phyloP scores from a whole-genome alignment of 2,888 invertebrate species.

The Oligia latruncula region DNA sequence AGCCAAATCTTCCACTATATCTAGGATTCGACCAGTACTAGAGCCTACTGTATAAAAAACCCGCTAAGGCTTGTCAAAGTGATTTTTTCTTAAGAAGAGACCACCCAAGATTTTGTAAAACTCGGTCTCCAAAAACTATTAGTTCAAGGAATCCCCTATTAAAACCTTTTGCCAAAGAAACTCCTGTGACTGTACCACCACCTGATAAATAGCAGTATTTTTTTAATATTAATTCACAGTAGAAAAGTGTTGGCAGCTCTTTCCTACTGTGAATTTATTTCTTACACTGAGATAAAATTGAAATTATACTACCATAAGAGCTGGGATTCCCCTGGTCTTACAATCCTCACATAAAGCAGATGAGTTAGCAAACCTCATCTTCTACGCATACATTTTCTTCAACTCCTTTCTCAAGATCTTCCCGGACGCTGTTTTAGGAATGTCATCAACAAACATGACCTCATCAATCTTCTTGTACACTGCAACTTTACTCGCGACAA shows the following conservation, averaged over 20 bases:
- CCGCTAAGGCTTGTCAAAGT: constrained; percentile 2
- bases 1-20: constrained; percentile 6
- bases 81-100: constrained; percentile 37
- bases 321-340: neutral
- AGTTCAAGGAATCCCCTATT: neutral
- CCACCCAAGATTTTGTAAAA: constrained; percentile 17
- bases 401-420: constrained; percentile 94
- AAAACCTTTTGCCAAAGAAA: constrained; percentile 9
- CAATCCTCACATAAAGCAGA: neutral
- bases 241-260: too few species aligned
- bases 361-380: neutral
- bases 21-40: neutral
- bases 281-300: neutral
- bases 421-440: constrained; percentile 94
- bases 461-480: constrained; percentile 93
- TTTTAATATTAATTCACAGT: too few species aligned
- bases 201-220: too few species aligned
- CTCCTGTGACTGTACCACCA: too few species aligned
- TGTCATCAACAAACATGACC: constrained; percentile 92
- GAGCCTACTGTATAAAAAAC: neutral
- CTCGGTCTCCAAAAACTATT: neutral
- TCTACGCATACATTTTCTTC: constrained; percentile 85
- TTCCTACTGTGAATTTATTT: too few species aligned
- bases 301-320: neutral
- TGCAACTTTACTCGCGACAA: constrained; percentile 93